Conservation (phyloP, 2,888 invertebrate genomes). For the Octonoba sinensis region DNA sequence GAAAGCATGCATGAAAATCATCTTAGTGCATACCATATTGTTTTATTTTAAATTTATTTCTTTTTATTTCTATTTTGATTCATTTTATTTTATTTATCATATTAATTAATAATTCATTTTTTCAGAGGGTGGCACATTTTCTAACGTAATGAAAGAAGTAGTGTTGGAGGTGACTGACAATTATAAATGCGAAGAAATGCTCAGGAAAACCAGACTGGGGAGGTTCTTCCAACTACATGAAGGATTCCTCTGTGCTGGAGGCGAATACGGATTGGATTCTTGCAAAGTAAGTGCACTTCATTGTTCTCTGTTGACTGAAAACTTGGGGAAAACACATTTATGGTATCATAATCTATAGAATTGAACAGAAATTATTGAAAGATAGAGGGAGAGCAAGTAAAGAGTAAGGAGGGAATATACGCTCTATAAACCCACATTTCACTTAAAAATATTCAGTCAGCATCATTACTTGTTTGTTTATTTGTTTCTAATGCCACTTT, state of each 20-base stretch:
- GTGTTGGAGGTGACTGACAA: slow-evolving; percentile 77
- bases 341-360: background rate
- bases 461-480: no score
- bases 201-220: slow-evolving; percentile 75
- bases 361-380: background rate
- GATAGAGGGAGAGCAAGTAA: background rate
- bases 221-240: slow-evolving; percentile 75
- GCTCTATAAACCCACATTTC: no score
- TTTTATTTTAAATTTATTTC: no score
- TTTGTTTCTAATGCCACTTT: no score
- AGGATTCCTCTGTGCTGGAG: slow-evolving; percentile 79
- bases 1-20: no score
- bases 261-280: slow-evolving; percentile 78
- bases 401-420: no score
- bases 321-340: background rate
- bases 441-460: no score
- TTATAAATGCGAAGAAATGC: slow-evolving; percentile 77
- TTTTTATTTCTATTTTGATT: background rate
- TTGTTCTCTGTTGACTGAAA: background rate
- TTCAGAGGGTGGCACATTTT: slow-evolving; percentile 66
- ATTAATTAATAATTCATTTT: slow-evolving; percentile 1
- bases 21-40: no score
- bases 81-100: no score
- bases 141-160: slow-evolving; percentile 70
- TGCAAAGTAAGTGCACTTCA: slow-evolving; percentile 77